These are phyloP conservation scores for Phoxinus phoxinus DNA, from an alignment of 2,113 vertebrate genomes.

Conservation along the genomic window DNA sequence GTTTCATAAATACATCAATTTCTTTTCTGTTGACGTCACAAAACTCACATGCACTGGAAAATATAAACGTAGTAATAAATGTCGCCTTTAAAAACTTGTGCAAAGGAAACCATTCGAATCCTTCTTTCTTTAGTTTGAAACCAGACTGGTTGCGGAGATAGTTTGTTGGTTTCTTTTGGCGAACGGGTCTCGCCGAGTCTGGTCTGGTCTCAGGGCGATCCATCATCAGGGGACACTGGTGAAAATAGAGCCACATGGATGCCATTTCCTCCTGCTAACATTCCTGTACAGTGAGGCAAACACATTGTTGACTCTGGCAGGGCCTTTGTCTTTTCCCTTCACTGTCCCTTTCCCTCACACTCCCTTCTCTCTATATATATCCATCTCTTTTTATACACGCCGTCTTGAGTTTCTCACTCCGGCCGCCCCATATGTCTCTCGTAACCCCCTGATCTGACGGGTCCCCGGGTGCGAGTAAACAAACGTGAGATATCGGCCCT, in stretches of 20 bases:
- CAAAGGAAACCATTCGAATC: not conserved
- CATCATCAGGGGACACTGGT: not conserved
- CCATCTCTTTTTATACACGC: constrained; percentile 19
- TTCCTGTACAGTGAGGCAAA: constrained; percentile 36
- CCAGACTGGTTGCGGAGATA: not conserved
- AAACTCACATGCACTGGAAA: not conserved
- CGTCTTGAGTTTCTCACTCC: constrained; percentile 31
- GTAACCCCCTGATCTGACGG: constrained; percentile 24
- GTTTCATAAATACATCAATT: not conserved
- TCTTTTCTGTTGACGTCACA: not conserved
- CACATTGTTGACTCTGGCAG: constrained; percentile 38
- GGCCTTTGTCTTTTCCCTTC: not conserved
- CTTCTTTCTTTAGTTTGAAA: not conserved
- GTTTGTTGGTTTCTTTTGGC: not conserved
- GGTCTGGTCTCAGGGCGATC: constrained; percentile 22
- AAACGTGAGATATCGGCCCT: constrained; percentile 19
- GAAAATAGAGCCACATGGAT: constrained; percentile 23
- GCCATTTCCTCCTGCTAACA: constrained; percentile 44
- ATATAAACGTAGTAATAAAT: not conserved
- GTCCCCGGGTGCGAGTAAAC: constrained; percentile 31
- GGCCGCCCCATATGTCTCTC: constrained; percentile 20
- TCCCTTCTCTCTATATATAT: constrained; percentile 26
- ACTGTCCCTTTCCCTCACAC: not conserved
- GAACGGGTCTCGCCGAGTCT: not conserved
- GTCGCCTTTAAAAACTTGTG: not conserved